Evolutionary conservation across 2,888 invertebrate species (phyloP).

Genomic region (Spisula subtruncata): DNA sequence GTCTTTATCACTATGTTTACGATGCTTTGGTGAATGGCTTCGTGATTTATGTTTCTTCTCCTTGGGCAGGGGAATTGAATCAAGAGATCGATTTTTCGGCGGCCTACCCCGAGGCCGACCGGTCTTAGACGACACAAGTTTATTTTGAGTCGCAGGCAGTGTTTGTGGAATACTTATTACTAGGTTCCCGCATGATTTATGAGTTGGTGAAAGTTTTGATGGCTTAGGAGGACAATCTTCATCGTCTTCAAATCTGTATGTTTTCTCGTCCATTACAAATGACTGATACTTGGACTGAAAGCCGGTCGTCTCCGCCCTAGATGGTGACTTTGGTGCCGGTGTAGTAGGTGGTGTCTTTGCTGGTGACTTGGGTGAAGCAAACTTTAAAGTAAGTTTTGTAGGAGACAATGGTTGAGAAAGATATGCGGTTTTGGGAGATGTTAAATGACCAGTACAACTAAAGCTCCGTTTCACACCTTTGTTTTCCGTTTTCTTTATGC

Average conservation of each 20-base stretch:
- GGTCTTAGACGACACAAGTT: slow-evolving; percentile 45
- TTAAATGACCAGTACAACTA: slow-evolving; percentile 58
- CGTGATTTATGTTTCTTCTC: slow-evolving; percentile 70
- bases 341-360: slow-evolving; percentile 45
- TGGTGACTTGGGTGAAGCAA: slow-evolving; percentile 54
- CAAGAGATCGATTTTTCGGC: slow-evolving; percentile 61
- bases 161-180: slow-evolving; percentile 19
- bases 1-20: slow-evolving; percentile 54
- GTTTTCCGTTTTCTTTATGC: slow-evolving; percentile 48
- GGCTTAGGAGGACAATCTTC: slow-evolving; percentile 46
- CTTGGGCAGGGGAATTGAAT: slow-evolving; percentile 50
- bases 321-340: slow-evolving; percentile 51
- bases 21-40: slow-evolving; percentile 69
- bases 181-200: slow-evolving; percentile 29
- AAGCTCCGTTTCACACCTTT: slow-evolving; percentile 58
- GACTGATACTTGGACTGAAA: slow-evolving; percentile 71
- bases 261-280: slow-evolving; percentile 68
- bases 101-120: slow-evolving; percentile 67
- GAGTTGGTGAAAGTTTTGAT: slow-evolving; percentile 27
- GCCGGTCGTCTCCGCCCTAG: slow-evolving; percentile 54
- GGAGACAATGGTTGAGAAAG: slow-evolving; percentile 67
- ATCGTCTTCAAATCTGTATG: slow-evolving; percentile 60
- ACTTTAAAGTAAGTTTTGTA: slow-evolving; percentile 66
- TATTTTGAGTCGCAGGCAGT: slow-evolving; percentile 26
- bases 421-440: slow-evolving; percentile 61